Evolutionary conservation across 2,888 invertebrate species (phyloP), one percentile per base, ranked within the genome.

Genomic region (Nephrotoma flavescens): DNA sequence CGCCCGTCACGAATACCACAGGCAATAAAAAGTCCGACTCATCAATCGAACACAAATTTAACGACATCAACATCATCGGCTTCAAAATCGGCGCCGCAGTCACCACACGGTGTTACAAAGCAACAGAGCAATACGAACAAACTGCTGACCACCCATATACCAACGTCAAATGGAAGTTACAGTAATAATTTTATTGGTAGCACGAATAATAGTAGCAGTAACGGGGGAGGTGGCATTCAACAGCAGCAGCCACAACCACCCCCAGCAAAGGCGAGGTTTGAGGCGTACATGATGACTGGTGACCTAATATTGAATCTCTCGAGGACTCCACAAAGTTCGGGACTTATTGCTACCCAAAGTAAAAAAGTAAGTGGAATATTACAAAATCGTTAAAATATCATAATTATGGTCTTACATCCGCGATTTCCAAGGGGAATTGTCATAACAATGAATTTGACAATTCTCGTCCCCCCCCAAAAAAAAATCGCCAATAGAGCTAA

Each of bases 281-380:
- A 97, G 92, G 97, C 97, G 87, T 98, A 97, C 93, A 97, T 98
- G 95, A 98, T 98, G 98, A 98, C 98, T 44, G 98, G 98, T 85
- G 98, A 98, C 92, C 95, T 98, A 90, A 98, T 98, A 91, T 94
- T 98, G 89, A 98, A 98, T 92, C 94, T 98, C 89, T 97, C 97
- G 88, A 93, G 96, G 89, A 96, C 96, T 87, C 96, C 96, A 88
- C 95, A 95, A 90, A 94, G 93, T 89, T 93, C 93, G 88, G 93
- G 93, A 88, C 92, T 95, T 87, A 91, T 95, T 87, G 94, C 94
- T 86, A 93, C 90, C 52, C 91, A 92, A 88, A 90, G 90, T 87
- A 92, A 91, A 89, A 92, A 92, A 89, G 91, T 92, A 9, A 84
- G 84, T 71, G 5, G 19, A 31, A 31, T 31, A 31, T 31, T 31